Percentiles rank a stretch among this genome's conserved stretches.
Conservation (phyloP, 2,888 invertebrate species). For the Poecilus cupreus region DNA sequence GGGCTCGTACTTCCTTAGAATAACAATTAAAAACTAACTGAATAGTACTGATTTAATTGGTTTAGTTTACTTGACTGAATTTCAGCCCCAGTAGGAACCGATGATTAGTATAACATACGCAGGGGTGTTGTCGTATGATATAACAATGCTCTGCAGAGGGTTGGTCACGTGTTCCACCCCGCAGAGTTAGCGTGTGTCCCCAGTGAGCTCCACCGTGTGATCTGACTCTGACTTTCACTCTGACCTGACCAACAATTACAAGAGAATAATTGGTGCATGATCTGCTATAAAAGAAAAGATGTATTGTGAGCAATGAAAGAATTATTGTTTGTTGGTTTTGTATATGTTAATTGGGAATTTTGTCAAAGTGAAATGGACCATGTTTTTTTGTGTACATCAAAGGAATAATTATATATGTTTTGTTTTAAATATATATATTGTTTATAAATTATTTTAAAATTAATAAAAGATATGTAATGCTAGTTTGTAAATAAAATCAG, state of each 20-base stretch:
- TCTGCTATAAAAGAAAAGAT: background rate
- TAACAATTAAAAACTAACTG: background rate
- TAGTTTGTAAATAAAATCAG: too few relatives aligned
- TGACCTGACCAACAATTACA: conserved; percentile 7
- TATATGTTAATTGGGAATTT: too few relatives aligned
- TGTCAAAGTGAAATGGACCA: too few relatives aligned
- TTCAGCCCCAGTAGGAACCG: conserved; percentile 17
- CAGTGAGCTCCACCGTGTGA: background rate
- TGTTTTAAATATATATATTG: too few relatives aligned
- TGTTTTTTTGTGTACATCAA: too few relatives aligned
- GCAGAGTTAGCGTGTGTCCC: conserved; percentile 35
- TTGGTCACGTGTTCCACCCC: conserved; percentile 46
- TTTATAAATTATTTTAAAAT: too few relatives aligned
- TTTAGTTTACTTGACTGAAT: conserved; percentile 61
- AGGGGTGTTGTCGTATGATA: conserved; percentile 47
- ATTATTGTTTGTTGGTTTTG: background rate
- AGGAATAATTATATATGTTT: too few relatives aligned
- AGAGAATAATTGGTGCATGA: conserved; percentile 44
- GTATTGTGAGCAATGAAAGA: conserved; percentile 10
- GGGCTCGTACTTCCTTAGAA: too few relatives aligned
- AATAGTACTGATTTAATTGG: conserved; percentile 58
- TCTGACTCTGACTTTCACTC: conserved; percentile 5
- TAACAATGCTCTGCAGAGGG: conserved; percentile 58
- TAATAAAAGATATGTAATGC: too few relatives aligned
- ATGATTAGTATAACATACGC: conserved; percentile 44